Base-by-base conservation (phyloP, 2,797 vertebrate species). In the Bradypodion ventrale region DNA sequence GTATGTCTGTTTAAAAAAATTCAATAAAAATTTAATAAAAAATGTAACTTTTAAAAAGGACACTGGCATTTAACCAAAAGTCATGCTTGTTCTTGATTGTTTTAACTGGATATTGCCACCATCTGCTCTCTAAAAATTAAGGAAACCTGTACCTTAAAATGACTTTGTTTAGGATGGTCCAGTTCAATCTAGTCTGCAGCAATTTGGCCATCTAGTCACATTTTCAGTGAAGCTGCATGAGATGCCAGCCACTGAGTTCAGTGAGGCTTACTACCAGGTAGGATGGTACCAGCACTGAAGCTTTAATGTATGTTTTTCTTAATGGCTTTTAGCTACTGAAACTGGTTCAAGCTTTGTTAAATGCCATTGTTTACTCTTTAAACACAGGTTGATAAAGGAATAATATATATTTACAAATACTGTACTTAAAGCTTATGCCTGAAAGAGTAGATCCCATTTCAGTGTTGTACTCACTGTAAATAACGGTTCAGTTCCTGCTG, bases 401-500 rank as follows among this genome's bases (percentile, higher is more conserved):
- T 75, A 60, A 70, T 81, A 90, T 56, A 1, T 10, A 83, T 49
- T 72, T 66, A 49, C 9, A 46, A 83, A 37, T 0, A 0, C 0
- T 4, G n/a, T 52, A 1, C 0, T 13, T 5, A 52, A 76, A 44
- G 2, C 7, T 78, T 7, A 7, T 62, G 21, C 7, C 2, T 40
- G 66, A 65, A 85, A 73, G 35, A 19, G 65, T 2, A 75, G 52
- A 59, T 79, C 27, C 16, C 10, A 1, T 12, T 23, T 3, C 27
- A 8, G 23, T 79, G 1, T 44, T 19, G 12, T 90, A 96, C 97
- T 98, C 94, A 99, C 98, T 98, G 97, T 82, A 99, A 96, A 88
- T 99, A 99, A 62, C 98, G 97, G 90, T 96, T 96, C 84, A 99
- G 97, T 94, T 99, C 98, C 91, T 99, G 98, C 93, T 98, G 98